Evolutionary conservation across 2,888 invertebrate genomes (phyloP).

Genomic region (Didymodactylos carnosus): DNA sequence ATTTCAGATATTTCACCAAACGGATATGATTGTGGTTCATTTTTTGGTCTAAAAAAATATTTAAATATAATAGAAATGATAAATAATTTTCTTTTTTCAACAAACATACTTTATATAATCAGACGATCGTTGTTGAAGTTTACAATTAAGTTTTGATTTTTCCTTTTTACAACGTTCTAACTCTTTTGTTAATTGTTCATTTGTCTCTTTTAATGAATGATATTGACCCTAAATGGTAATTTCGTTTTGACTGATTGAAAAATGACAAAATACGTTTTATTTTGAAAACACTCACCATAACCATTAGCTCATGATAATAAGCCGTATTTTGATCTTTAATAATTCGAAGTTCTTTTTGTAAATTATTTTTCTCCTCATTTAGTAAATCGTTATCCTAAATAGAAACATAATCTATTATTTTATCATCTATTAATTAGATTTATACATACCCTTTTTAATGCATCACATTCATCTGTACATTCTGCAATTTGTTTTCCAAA

Average conservation of each 20-base stretch:
- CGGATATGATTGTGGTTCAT: too few relatives aligned
- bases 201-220: neutral
- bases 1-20: neutral
- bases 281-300: neutral
- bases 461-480: neutral
- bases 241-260: too few relatives aligned
- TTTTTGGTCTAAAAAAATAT: too few relatives aligned
- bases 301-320: neutral
- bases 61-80: too few relatives aligned
- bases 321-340: neutral
- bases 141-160: neutral
- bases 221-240: neutral
- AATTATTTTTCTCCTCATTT: neutral
- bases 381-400: neutral
- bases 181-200: neutral
- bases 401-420: neutral
- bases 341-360: neutral
- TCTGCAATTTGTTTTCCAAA: neutral
- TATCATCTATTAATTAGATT: neutral
- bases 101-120: too few relatives aligned
- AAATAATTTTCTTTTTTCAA: too few relatives aligned
- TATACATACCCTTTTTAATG: neutral
- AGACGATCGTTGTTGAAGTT: neutral
- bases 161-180: neutral
- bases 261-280: neutral